Evolutionary conservation across 2,888 invertebrate genomes (phyloP).

Genomic region (Ophraella communa): DNA sequence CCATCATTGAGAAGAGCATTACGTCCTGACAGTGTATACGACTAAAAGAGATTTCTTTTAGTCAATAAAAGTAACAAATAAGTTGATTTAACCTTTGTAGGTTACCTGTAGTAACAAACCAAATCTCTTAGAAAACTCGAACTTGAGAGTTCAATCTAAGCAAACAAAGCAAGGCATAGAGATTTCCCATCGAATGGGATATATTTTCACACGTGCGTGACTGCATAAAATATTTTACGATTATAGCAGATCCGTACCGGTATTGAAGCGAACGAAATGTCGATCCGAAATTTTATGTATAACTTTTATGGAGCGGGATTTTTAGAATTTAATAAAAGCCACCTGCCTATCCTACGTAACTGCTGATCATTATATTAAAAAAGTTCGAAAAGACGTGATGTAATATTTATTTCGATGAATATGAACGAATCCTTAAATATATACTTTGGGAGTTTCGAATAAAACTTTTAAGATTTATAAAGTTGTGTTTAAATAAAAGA

Average conservation of each 20-base stretch:
- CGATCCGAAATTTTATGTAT: conserved; percentile 33
- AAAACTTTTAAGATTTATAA: conserved; percentile 12
- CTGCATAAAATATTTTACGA: conserved; percentile 38
- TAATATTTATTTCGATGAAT: conserved; percentile 33
- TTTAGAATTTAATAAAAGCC: conserved; percentile 38
- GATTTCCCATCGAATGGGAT: conserved; percentile 28
- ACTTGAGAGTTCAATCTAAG: background rate
- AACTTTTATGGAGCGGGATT: conserved; percentile 35
- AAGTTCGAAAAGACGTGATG: conserved; percentile 34
- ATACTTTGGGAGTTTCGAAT: conserved; percentile 4
- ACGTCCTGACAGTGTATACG: background rate
- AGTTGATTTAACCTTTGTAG: conserved; percentile 6
- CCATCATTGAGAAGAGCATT: background rate
- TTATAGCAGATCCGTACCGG: conserved; percentile 33
- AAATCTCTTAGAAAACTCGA: background rate
- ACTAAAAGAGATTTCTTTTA: background rate
- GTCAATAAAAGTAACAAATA: background rate
- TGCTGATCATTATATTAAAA: conserved; percentile 38
- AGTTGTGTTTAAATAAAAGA: conserved; percentile 2
- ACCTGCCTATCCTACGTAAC: conserved; percentile 31
- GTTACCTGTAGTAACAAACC: background rate
- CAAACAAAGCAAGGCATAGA: conserved; percentile 30
- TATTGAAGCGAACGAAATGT: conserved; percentile 25
- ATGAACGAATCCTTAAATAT: conserved; percentile 11
- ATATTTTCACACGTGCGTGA: conserved; percentile 36